Evolutionary conservation across 2,113 vertebrate species (phyloP).

Genomic region (Alouatta palliata): DNA sequence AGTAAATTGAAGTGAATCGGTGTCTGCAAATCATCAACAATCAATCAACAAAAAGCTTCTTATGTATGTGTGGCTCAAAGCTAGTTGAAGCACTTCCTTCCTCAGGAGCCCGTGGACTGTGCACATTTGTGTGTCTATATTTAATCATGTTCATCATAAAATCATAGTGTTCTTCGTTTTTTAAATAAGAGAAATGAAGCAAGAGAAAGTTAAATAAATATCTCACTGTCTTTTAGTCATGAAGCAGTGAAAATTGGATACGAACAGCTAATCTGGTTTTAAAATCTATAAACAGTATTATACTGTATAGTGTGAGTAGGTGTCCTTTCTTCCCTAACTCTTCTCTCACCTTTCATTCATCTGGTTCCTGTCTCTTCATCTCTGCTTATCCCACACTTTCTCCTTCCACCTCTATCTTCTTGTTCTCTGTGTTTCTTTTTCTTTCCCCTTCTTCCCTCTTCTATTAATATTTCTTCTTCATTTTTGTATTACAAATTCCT

Average conservation of each 20-base stretch:
- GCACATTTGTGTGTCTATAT: neutral
- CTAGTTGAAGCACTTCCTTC: neutral
- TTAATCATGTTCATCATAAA: neutral
- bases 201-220: neutral
- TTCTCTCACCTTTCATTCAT: accelerated
- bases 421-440: neutral
- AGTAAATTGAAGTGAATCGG: neutral
- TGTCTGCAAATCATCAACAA: neutral
- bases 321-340: neutral
- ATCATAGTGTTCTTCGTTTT: neutral
- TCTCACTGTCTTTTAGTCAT: neutral
- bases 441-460: accelerated
- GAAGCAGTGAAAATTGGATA: neutral
- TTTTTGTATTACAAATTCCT: neutral
- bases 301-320: neutral
- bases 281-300: neutral
- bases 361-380: neutral
- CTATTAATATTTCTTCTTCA: neutral
- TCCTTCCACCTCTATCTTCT: neutral
- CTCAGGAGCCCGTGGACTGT: neutral
- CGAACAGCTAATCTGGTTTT: neutral
- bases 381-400: neutral
- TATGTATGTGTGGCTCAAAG: neutral
- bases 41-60: neutral
- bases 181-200: neutral